Evolutionary conservation across 1,140 invertebrate genomes (phyloP).

Genomic region (Eurytemora carolleeae): DNA sequence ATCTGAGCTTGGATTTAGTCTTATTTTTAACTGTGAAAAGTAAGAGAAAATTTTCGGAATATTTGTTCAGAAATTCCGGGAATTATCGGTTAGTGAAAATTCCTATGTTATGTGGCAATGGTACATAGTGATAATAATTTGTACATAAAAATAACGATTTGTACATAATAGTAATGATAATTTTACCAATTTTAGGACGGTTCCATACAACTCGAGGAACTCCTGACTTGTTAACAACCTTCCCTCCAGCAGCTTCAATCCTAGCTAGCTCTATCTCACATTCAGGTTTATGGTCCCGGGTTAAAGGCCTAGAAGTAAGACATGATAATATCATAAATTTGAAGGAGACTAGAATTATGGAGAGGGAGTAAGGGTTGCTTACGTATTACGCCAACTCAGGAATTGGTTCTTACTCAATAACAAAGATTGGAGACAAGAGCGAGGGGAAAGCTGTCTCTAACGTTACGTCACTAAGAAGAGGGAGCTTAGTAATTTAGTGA

Average conservation of each 20-base stretch:
- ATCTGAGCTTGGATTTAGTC: no score
- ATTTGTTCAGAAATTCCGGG: slow-evolving; percentile 25
- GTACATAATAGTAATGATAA: no score
- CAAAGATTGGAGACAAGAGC: no score
- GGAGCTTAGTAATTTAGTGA: no score
- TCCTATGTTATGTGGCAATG: no score
- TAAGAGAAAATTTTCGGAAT: slow-evolving; percentile 8
- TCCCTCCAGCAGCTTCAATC: slow-evolving; percentile 60
- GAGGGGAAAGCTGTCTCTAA: no score
- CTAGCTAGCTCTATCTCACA: slow-evolving; percentile 57
- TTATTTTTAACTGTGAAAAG: no score
- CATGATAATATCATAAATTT: not conserved
- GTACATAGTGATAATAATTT: no score
- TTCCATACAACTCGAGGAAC: slow-evolving; percentile 94
- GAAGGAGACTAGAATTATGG: not conserved
- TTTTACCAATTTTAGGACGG: slow-evolving; percentile 54
- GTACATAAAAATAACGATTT: no score
- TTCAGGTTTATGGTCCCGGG: slow-evolving; percentile 87
- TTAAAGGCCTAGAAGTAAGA: slow-evolving; percentile 48
- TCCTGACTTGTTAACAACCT: slow-evolving; percentile 61
- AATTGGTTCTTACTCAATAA: slow-evolving; percentile 6
- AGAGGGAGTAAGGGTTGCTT: not conserved
- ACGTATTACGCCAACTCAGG: not conserved
- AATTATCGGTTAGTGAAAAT: no score
- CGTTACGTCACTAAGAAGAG: no score